phyloP scores from a whole-genome alignment of 2,888 invertebrate species.

The Drosophila gaucha region DNA sequence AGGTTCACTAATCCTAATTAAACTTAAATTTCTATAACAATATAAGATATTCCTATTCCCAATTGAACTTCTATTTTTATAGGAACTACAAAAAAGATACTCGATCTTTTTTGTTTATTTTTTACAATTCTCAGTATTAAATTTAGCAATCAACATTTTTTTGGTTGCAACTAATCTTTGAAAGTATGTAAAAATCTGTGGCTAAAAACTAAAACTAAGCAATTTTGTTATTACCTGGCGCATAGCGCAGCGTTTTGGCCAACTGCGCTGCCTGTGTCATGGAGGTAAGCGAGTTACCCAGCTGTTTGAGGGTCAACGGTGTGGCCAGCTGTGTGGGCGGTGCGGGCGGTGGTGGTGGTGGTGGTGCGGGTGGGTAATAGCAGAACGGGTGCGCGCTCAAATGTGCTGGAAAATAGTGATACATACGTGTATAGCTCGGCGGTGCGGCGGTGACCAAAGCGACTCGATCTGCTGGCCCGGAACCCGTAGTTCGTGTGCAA shows the following conservation, averaged over 20 bases:
- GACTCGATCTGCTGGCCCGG: conserved; percentile 86
- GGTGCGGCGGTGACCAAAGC: conserved; percentile 87
- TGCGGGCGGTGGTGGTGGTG: conserved; percentile 80
- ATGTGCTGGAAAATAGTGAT: conserved; percentile 87
- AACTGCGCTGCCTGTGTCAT: conserved; percentile 84
- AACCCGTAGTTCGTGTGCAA: conserved; percentile 34
- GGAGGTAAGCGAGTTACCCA: conserved; percentile 81
- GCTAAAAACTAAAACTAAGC: conserved; percentile 1
- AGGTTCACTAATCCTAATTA: no score
- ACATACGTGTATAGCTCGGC: conserved; percentile 87
- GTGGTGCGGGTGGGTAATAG: conserved; percentile 85
- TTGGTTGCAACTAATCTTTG: neutral
- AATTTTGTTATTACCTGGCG: conserved; percentile 82
- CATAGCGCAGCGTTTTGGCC: conserved; percentile 85
- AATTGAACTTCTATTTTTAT: no score
- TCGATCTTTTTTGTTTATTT: neutral
- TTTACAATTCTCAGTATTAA: no score
- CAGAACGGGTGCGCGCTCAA: conserved; percentile 86
- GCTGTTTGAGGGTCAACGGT: conserved; percentile 84
- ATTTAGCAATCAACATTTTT: no score
- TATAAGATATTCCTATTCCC: no score
- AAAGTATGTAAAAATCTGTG: neutral
- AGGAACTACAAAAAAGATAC: neutral
- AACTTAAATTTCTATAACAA: no score
- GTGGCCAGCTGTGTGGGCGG: conserved; percentile 80